phyloP scores from a whole-genome alignment of 1,140 invertebrate genomes.

The Lasaia peninsularis region DNA sequence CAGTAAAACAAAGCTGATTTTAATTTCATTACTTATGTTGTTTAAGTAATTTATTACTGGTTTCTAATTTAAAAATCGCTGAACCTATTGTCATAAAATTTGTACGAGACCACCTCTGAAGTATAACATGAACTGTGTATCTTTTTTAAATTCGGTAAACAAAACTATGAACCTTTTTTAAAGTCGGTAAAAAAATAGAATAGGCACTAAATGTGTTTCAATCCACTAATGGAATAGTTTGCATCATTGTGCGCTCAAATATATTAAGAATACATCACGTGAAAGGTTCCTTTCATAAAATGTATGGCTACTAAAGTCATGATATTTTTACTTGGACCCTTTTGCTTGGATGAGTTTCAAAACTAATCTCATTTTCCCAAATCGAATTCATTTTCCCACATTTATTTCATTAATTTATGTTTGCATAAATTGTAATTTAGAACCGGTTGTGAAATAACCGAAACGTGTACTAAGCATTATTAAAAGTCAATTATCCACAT shows the following conservation, averaged over 20 bases:
- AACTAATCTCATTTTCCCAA: constrained; percentile 5
- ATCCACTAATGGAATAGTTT: background rate
- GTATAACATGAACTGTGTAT: too few relatives aligned
- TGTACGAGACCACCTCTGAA: too few relatives aligned
- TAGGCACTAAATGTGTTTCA: background rate
- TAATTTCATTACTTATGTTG: too few relatives aligned
- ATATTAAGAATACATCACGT: background rate
- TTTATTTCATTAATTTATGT: constrained; percentile 5
- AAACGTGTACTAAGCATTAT: too few relatives aligned
- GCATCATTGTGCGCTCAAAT: background rate
- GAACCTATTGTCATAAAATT: too few relatives aligned
- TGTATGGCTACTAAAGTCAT: constrained; percentile 5
- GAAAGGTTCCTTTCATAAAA: constrained; percentile 4
- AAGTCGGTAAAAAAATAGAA: too few relatives aligned
- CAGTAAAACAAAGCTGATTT: too few relatives aligned
- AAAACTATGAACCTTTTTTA: too few relatives aligned
- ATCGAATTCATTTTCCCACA: constrained; percentile 5
- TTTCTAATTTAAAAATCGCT: too few relatives aligned
- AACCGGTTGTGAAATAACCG: background rate
- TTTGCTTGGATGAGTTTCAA: constrained; percentile 1
- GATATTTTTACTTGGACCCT: constrained; percentile 11
- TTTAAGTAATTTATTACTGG: too few relatives aligned
- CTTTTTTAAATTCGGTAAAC: too few relatives aligned
- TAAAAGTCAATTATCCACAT: too few relatives aligned
- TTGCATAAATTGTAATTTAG: background rate